A percentile compares a stretch with the other conserved stretches of the same genome.
These are phyloP conservation scores for Papilio aristodemus DNA, from an alignment of 1,140 invertebrate species.

Conservation along the genomic window DNA sequence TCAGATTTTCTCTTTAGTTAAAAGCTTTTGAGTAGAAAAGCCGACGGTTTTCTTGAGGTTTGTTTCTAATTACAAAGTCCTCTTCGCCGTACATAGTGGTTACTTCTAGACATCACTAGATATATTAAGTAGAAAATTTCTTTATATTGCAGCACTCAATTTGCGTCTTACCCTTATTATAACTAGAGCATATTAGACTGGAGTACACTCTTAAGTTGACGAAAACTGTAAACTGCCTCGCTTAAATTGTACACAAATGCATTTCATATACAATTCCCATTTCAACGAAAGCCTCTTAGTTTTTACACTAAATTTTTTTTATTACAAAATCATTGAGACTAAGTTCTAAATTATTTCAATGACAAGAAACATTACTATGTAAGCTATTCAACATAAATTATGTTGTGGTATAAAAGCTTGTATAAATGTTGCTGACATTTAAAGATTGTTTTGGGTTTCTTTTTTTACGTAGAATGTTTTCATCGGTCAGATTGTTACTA, in stretches of 20 bases:
- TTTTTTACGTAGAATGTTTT: conserved; percentile 39
- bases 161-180: no score
- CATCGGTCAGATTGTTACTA: conserved; percentile 38
- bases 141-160: no score
- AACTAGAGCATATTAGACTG: no score
- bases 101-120: not conserved
- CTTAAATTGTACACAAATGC: no score
- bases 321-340: no score
- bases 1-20: conserved; percentile 18
- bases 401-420: not conserved
- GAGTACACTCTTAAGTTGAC: no score
- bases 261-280: no score
- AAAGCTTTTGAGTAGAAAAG: conserved; percentile 8
- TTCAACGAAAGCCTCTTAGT: no score
- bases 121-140: not conserved
- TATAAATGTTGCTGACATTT: not conserved
- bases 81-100: not conserved
- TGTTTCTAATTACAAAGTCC: conserved; percentile 1
- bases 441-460: conserved; percentile 2
- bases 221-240: no score
- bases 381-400: not conserved
- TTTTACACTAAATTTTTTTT: no score
- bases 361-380: no score
- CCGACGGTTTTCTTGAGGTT: not conserved
- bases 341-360: no score